A percentile compares a stretch with the other conserved stretches of the same genome.
Evolutionary conservation across 2,888 invertebrate species (phyloP).

Genomic region (Hypomecis punctinalis): DNA sequence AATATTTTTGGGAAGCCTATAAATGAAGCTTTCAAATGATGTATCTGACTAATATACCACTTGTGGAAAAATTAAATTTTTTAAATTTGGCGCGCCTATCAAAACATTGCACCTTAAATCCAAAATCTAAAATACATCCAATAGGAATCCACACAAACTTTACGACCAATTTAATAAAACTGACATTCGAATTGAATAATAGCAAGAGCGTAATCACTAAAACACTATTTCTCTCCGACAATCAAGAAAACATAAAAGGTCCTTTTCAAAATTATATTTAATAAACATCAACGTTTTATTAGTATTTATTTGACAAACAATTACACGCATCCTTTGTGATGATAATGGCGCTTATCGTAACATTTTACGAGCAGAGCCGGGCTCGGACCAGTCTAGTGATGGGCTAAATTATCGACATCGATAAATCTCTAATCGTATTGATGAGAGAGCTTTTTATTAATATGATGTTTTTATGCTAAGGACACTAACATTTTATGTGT

Average conservation of each 20-base stretch:
- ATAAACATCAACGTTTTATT: slow-evolving; percentile 83
- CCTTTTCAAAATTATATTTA: slow-evolving; percentile 78
- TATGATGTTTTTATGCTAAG: no score
- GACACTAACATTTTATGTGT: no score
- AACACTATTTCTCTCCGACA: slow-evolving; percentile 60
- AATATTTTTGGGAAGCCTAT: no score
- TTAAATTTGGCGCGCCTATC: no score
- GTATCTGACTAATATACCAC: no score
- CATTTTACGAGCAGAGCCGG: slow-evolving; percentile 72
- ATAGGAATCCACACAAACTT: slow-evolving; percentile 27
- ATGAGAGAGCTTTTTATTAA: no score
- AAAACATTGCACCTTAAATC: no score
- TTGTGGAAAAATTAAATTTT: no score
- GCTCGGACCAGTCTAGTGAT: slow-evolving; percentile 56
- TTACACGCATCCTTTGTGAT: slow-evolving; percentile 83
- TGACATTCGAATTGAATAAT: slow-evolving; percentile 38
- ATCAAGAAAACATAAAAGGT: slow-evolving; percentile 64
- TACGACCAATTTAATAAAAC: slow-evolving; percentile 40
- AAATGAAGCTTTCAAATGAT: no score
- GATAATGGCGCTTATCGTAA: slow-evolving; percentile 81
- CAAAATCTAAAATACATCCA: slow-evolving; percentile 5
- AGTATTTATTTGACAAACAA: slow-evolving; percentile 85
- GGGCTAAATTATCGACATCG: slow-evolving; percentile 41
- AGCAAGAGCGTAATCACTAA: slow-evolving; percentile 45
- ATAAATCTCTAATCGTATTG: not conserved